Base-by-base conservation (phyloP, 1,140 invertebrate genomes). In the Linepithema humile region DNA sequence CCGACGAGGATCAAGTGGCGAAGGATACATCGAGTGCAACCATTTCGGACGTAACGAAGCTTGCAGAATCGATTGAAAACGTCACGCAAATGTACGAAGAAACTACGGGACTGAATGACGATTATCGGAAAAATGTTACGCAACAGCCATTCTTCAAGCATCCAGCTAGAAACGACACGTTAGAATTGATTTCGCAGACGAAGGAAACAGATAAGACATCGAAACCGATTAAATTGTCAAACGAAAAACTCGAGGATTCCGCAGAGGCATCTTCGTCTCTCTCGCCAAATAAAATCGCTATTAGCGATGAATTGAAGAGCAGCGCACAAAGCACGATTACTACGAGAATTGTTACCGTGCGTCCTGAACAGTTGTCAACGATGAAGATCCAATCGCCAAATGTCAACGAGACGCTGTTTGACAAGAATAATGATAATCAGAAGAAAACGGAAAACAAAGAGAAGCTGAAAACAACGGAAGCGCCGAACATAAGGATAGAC, bases 1-100 rank as follows among this genome's bases (percentile, higher is more conserved):
- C 17, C 0, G 40, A 59, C 4, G 15, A 57, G 7, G 82, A 82
- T 53, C 72, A 74, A 10, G 80, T 17, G 12, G 69, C 78, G 26
- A 83, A 89, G 1, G 86, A 89, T 0, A 90, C 91, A 65, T 93
- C 91, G 90, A 91, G 1, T n/a, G n/a, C 59, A 9, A 62, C 6
- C 3, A 6, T 9, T 17, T 60, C 59, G 29, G 29, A 65, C 7
- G 35, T 7, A 6, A 40, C 23, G 5, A 70, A 70, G 26, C 38
- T 50, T 20, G 17, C 20, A n/a, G 59, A 38, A 65, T 23, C 15
- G 1, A 65, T 12, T 15, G 32, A 77, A 32, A 53, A 26, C n/a
- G 10, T 65, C 2, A 65, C 43, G 23, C 17, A 77, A 35, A n/a
- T n/a, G 10, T 9, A 45, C 0, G 40, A 62, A 4, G 10, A 32